Percentiles rank a stretch among this genome's conserved stretches.
phyloP scores from a whole-genome alignment of 2,113 vertebrate genomes.

The Trochalopteron elliotii region DNA sequence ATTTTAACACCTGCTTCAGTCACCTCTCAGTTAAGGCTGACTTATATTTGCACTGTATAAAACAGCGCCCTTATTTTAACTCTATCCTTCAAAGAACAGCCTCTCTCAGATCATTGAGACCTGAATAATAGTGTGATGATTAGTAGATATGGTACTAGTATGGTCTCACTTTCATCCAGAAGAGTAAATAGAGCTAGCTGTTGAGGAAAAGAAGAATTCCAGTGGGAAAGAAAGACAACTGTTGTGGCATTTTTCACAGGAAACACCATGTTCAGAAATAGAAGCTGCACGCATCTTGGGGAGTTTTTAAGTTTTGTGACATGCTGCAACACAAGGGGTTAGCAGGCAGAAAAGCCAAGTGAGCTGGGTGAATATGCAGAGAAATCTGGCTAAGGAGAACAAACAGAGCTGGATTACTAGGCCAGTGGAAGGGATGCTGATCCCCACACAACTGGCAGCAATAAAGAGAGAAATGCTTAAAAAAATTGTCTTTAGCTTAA shows the following conservation, averaged over 20 bases:
- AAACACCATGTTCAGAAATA: not conserved
- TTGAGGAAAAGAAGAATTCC: not conserved
- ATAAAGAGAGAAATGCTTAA: not conserved
- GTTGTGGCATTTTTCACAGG: not conserved
- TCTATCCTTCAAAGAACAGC: not conserved
- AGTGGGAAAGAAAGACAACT: not conserved
- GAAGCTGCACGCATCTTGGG: not conserved
- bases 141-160: not conserved
- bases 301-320: not conserved
- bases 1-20: not conserved
- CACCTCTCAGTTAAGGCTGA: not conserved
- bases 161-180: not conserved
- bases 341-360: constrained; percentile 5
- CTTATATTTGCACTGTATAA: not conserved
- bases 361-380: not conserved
- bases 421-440: not conserved
- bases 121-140: not conserved
- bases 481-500: not conserved
- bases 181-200: not conserved
- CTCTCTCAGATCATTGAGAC: not conserved
- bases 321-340: not conserved
- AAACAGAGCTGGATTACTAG: not conserved
- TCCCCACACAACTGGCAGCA: not conserved
- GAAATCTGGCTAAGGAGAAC: not conserved
- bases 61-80: not conserved